Evolutionary conservation across 2,113 vertebrate genomes (phyloP), one percentile per base, ranked within the genome.

Genomic region (Hippocampus guttulatus): DNA sequence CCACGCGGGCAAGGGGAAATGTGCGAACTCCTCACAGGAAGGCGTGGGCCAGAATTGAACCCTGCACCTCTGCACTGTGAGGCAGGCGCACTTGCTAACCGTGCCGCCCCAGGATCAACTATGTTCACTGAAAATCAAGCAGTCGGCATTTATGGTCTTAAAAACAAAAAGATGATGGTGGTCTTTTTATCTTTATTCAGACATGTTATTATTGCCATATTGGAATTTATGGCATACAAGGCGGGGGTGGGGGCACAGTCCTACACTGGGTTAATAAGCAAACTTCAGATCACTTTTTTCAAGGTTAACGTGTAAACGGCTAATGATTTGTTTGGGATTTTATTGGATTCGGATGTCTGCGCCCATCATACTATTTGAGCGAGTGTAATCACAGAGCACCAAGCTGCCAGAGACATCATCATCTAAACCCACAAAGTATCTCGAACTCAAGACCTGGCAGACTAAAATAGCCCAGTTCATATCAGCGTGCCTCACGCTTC

Each of bases 401-500:
- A 23, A 70, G 64, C 81, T 76, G 69, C 78, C 77, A 71, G 64
- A 70, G 73, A 73, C 75, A 78, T 86, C 78, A 68, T 82, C 79
- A 72, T 87, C 75, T 54, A 71, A 87, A 86, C 82, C 71, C 79
- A 85, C 68, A 79, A 75, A 87, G 87, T 72, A 73, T 43, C 71
- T 75, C 69, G 66, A 84, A 77, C 76, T 78, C 71, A 68, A 79
- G 81, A 80, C 81, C 78, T 79, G 47, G 8, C n/a, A 9, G 75
- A 87, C 89, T 75, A 87, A 92, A 92, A 91, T 91, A 92, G 80
- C 83, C 68, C 40, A 54, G 77, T 75, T 88, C 83, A 86, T 88
- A 90, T 88, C 87, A 82, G 83, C 70, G 52, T 74, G 72, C 80
- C 81, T 86, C 82, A 49, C 77, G 82, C 83, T 72, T 79, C 72